Base-by-base conservation (phyloP, 37 sponge, comb jelly and placozoan species). In the Chondrosia reniformis region DNA sequence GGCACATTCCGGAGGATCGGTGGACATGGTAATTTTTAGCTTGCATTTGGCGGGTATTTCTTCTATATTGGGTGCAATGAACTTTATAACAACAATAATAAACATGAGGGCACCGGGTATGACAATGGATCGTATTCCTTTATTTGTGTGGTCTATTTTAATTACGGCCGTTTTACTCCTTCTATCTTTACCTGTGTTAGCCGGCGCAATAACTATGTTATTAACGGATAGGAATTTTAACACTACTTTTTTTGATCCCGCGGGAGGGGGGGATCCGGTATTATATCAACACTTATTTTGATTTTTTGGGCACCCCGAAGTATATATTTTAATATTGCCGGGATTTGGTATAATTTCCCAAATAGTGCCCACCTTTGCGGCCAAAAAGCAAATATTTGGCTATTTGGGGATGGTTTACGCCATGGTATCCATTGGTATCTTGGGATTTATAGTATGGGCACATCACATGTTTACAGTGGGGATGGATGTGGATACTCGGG, bases 241-340 rank as follows among this genome's bases (percentile, higher is more conserved):
- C 75, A 93, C 93, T 46, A 77, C 93, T 22, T 93, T 92, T 76
- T 93, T 93, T 93, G 93, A 93, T 76, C 93, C 93, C 12, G 93
- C 84, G 12, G 93, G 93, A 24, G 93, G 93, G 13, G 93, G 93
- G n/a, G 93, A 93, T 56, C 93, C 93, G 32, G 83, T 93, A 43
- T 86, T 93, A 89, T 93, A 76, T 86, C 93, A 93, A 82, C 93
- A 93, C 71, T 83, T 93, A 79, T 93, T 93, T 80, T 93, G 93
- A 49, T 91, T 93, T 59, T 93, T 93, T 83, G 93, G 93, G 84
- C 93, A 93, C 57, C 93, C 93, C 33, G 90, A 93, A 36, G 93
- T 93, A 58, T 93, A 93, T 86, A 79, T 88, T 33, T 83, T 93
- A 83, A 85, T 93, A 63, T 64, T 93, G 46, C 93, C 93, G 9